Evolutionary conservation across 2,888 invertebrate genomes (phyloP), one percentile per base, ranked within the genome.

Genomic region (Rhamphomyia laevipes): DNA sequence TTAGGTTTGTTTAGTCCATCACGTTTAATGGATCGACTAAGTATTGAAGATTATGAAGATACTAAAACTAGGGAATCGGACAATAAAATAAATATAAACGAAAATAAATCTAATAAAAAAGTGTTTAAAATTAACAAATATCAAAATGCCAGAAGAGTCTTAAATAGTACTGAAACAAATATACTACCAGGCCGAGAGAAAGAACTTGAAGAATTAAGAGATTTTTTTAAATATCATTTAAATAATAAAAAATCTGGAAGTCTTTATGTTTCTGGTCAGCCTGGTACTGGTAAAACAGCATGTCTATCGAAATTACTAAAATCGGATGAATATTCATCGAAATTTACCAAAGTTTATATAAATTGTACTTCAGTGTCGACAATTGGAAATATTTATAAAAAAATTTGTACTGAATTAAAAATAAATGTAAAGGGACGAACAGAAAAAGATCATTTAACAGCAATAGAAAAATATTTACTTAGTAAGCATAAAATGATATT

Each of bases 231-330:
- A 13, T 72, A 74, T 11, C 82, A 86, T 65, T 65, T 92, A 48
- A 65, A 77, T 4, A 73, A 75, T 2, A 73, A 77, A 56, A 74
- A 74, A 31, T 84, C 93, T 0, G 86, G 84, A 1, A 89, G 92
- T 16, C 64, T 97, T 47, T 99, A 97, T 66, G 81, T 99, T 40
- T 95, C 94, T 37, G 97, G 97, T 1, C 91, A 93, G 21, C 97
- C 97, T 0, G 99, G 97, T 6, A 97, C 97, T 1, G 97, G 94
- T n/a, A 96, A 96, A 73, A 95, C 95, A 1, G 94, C 93, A 0
- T 84, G 86, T 52, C 72, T 96, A 16, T 82, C 82, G 0, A 77
- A 84, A 55, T 78, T 91, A 49, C 70, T 93, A 48, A 73, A 81
- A 35, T 72, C 80, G 43, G 70, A 81, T 13, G 75, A 83, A 70